phyloP scores from a whole-genome alignment of 1,140 invertebrate genomes.

The Drosophila oshimai region DNA sequence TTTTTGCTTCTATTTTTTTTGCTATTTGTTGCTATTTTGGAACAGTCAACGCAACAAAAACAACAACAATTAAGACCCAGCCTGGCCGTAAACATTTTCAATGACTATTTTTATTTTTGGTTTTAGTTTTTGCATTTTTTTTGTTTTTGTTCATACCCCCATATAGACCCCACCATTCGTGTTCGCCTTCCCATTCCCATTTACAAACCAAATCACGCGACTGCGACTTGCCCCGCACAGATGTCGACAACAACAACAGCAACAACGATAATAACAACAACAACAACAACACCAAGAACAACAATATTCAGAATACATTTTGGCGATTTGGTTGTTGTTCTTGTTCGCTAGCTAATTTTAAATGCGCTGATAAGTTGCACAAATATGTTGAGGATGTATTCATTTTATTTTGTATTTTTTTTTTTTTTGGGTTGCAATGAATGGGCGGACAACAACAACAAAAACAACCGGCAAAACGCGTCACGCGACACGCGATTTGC shows the following conservation, averaged over 20 bases:
- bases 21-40: conserved; percentile 49
- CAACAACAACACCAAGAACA: conserved; percentile 1
- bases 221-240: conserved; percentile 58
- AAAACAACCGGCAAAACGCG: conserved; percentile 30
- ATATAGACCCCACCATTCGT: background rate
- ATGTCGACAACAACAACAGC: conserved; percentile 60
- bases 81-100: conserved; percentile 70
- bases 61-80: conserved; percentile 25
- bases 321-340: conserved; percentile 24
- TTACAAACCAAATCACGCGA: conserved; percentile 79
- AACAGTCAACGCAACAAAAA: conserved; percentile 32
- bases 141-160: background rate
- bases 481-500: conserved; percentile 53
- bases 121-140: conserved; percentile 74
- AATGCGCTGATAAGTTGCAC: conserved; percentile 79
- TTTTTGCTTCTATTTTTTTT: background rate
- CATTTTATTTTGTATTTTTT: conserved; percentile 12
- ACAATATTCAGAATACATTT: conserved; percentile 38
- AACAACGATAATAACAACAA: conserved; percentile 2
- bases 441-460: conserved; percentile 32
- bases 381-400: conserved; percentile 71
- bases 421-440: conserved; percentile 44
- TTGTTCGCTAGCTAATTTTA: conserved; percentile 67
- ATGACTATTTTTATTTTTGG: conserved; percentile 73
- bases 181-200: conserved; percentile 56